These are phyloP conservation scores for Acromyrmex heyeri DNA, from an alignment of 1,140 invertebrate species.

Conservation along the genomic window DNA sequence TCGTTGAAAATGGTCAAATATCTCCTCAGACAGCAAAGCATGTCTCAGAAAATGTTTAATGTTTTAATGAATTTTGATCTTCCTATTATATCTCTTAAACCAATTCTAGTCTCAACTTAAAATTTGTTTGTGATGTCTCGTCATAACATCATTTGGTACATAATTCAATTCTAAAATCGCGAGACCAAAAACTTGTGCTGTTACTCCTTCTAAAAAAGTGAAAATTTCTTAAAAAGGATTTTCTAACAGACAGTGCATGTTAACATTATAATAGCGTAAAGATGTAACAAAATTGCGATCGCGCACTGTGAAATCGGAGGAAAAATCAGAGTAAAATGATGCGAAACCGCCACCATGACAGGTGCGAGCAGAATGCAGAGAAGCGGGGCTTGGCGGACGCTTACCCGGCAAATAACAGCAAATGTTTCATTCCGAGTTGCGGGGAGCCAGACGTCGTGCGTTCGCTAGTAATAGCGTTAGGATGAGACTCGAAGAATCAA, in stretches of 20 bases:
- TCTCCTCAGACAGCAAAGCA: too few species aligned
- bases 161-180: too few species aligned
- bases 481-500: constrained; percentile 53
- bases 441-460: constrained; percentile 1
- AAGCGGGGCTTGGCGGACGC: background rate
- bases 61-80: too few species aligned
- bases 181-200: too few species aligned
- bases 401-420: constrained; percentile 45
- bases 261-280: background rate
- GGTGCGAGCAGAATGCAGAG: background rate
- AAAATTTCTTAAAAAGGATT: background rate
- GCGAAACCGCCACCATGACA: background rate
- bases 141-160: too few species aligned
- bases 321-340: background rate
- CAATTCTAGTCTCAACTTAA: too few species aligned
- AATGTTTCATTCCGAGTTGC: constrained; percentile 17
- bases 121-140: too few species aligned
- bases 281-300: background rate
- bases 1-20: too few species aligned
- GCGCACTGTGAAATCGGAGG: background rate
- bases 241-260: background rate
- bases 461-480: constrained; percentile 3
- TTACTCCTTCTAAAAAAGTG: too few species aligned
- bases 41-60: too few species aligned
- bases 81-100: too few species aligned